A percentile compares a stretch with the other conserved stretches of the same genome.
phyloP scores from a whole-genome alignment of 2,113 vertebrate species.

The Cyanistes caeruleus region DNA sequence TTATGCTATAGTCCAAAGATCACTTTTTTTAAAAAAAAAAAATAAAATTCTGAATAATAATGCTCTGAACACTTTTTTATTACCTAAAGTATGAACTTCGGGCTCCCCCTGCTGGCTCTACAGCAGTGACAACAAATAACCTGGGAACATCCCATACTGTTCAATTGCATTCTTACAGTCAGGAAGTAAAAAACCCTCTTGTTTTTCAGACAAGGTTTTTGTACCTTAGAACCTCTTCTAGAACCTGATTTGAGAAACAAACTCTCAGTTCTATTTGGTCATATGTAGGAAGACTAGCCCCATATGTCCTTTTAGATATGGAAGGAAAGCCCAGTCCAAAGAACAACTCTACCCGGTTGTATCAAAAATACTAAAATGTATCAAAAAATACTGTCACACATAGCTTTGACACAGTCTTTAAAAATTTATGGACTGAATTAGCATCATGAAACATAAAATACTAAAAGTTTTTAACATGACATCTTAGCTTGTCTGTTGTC shows the following conservation, averaged over 20 bases:
- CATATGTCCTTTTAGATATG: neutral
- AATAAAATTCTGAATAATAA: neutral
- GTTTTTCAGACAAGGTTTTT: neutral
- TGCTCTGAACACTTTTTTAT: neutral
- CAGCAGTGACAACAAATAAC: neutral
- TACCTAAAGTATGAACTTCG: neutral
- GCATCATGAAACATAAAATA: neutral
- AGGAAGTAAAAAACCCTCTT: neutral
- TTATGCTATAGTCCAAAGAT: neutral
- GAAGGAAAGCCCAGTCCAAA: neutral
- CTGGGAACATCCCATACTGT: neutral
- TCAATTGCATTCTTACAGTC: neutral
- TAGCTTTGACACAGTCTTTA: neutral
- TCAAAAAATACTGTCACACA: neutral
- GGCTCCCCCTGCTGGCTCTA: slow-evolving; percentile 42
- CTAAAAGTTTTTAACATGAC: neutral
- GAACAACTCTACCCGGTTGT: neutral
- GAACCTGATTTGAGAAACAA: neutral
- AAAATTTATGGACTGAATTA: neutral
- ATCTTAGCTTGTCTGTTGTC: neutral
- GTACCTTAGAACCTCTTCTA: neutral
- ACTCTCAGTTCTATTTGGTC: neutral
- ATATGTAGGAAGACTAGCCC: neutral
- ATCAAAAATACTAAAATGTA: neutral
- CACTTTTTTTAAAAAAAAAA: neutral